Evolutionary conservation across 2,888 invertebrate species (phyloP).

Genomic region (Diarsia mendica): DNA sequence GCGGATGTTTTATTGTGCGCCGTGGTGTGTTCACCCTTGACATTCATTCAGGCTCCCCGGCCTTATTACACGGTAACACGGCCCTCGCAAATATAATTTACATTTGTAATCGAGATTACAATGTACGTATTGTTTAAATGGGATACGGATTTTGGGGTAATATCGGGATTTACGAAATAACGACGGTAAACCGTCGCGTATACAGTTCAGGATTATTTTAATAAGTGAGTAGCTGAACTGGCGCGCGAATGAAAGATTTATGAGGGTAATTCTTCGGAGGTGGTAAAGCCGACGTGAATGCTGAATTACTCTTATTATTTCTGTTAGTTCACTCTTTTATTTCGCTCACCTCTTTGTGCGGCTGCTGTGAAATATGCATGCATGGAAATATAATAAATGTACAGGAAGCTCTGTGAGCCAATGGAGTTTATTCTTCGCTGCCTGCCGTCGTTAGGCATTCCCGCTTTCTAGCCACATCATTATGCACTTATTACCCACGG

Average conservation of each 20-base stretch:
- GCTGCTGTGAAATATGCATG: conserved; percentile 55
- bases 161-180: conserved; percentile 66
- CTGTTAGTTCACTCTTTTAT: conserved; percentile 66
- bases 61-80: conserved; percentile 63
- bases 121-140: conserved; percentile 70
- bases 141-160: conserved; percentile 64
- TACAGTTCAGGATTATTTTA: conserved; percentile 69
- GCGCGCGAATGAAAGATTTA: conserved; percentile 73
- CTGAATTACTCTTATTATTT: conserved; percentile 70
- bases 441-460: conserved; percentile 45
- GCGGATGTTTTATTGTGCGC: conserved; percentile 66
- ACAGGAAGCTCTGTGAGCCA: conserved; percentile 49
- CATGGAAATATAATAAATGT: conserved; percentile 59
- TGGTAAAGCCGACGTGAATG: conserved; percentile 68
- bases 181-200: conserved; percentile 65
- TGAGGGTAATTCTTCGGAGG: conserved; percentile 72
- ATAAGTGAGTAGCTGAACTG: conserved; percentile 62
- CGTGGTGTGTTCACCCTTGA: conserved; percentile 72
- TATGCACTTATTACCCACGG: conserved; percentile 55
- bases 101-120: conserved; percentile 71
- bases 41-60: conserved; percentile 66
- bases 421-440: conserved; percentile 40
- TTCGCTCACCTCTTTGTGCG: conserved; percentile 63
- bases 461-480: conserved; percentile 52
- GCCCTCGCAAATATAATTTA: conserved; percentile 71